Base-by-base conservation (phyloP, 2,797 vertebrate genomes). In the Agapornis canus region DNA sequence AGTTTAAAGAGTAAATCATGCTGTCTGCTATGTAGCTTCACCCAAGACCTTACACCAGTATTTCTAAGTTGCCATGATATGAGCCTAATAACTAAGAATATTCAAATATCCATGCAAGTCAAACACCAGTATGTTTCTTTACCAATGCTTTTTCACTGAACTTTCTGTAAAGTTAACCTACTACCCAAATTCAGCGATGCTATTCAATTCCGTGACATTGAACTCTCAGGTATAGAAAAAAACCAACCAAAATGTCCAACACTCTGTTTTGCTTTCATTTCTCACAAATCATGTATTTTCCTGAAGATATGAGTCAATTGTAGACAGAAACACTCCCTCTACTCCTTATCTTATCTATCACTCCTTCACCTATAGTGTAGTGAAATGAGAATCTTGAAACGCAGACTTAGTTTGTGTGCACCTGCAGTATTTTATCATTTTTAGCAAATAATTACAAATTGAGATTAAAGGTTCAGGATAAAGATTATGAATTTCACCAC, bases 171-270 rank as follows among this genome's bases (percentile, higher is more conserved):
- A 75, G 78, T 71, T 66, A 16, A 86, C 75, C 47, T 56, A 64
- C 3, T 7, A 43, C n/a, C 60, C 40, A 25, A 85, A 64, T 81
- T 69, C 37, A 71, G 20, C n/a, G 31, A 78, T 35, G 29, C n/a
- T 18, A 42, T 8, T 26, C 35, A 82, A 85, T 47, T 63, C 54
- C 27, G 15, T 4, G 14, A 47, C 45, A 64, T 0, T 42, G 29
- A 60, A 29, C 39, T 51, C 26, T 23, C 26, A 29, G 16, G 16
- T 32, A 75, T 12, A 7, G 47, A 57, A 40, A 31, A 31, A 31
- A 19, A 14, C 8, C 2, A 2, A 59, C 18, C 12, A 31, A 40
- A 57, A 56, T 11, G 0, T 2, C 18, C 6, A 66, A 56, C 12
- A 49, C 9, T 12, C 32, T 17, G 13, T 11, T 86, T 68, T 59